Evolutionary conservation across 92 coral and sea anemone genomes (phyloP).

Genomic region (Phenganax stokvisi): DNA sequence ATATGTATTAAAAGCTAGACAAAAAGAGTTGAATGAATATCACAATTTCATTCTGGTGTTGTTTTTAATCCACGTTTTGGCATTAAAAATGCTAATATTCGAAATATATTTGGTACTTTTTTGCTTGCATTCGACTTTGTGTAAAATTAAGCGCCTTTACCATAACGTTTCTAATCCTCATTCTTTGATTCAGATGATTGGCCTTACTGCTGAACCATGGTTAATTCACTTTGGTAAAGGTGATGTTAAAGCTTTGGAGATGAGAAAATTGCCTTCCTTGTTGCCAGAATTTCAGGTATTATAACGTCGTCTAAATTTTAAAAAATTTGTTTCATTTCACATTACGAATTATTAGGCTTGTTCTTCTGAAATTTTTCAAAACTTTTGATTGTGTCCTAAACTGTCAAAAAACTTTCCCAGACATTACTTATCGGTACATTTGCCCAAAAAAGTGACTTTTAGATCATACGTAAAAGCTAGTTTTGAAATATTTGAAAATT

Average conservation of each 20-base stretch:
- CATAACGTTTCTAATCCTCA: neutral
- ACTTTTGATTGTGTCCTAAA: too few species aligned
- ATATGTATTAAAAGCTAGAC: too few species aligned
- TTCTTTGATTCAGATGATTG: conserved; percentile 34
- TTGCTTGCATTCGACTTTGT: too few species aligned
- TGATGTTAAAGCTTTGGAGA: conserved; percentile 61
- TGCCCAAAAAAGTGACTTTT: too few species aligned
- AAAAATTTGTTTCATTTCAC: neutral
- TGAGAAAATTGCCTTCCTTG: conserved; percentile 85
- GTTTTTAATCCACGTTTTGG: too few species aligned
- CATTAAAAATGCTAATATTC: neutral
- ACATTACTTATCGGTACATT: too few species aligned
- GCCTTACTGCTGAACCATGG: conserved; percentile 58
- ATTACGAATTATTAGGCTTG: neutral
- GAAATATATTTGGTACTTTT: neutral
- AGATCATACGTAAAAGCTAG: too few species aligned
- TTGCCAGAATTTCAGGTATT: conserved; percentile 67
- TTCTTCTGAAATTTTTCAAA: neutral
- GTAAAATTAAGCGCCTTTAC: too few species aligned
- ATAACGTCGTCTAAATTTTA: neutral
- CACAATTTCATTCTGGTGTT: neutral
- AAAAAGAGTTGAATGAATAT: neutral
- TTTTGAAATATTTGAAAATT: too few species aligned
- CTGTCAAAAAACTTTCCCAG: too few species aligned
- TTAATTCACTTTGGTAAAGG: conserved; percentile 84